Percentiles rank a stretch among this genome's conserved stretches.
Conservation (phyloP, 2,797 vertebrate genomes). For the Sebastes ruberrimus region DNA sequence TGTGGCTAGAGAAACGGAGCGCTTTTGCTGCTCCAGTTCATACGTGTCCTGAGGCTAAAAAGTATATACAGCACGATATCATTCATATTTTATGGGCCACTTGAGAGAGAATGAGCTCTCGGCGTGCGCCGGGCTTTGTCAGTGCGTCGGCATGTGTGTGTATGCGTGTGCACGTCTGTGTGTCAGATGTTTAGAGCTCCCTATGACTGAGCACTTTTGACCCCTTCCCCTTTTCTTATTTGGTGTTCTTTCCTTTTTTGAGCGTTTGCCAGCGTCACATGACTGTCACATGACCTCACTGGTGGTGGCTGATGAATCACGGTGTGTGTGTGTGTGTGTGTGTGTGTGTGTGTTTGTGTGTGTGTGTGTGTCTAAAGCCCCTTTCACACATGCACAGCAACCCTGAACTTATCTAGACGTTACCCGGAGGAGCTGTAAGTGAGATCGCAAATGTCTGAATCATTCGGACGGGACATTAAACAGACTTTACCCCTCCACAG, state of each 20-base stretch:
- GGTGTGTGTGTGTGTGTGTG: neutral
- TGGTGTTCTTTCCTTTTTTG: constrained; percentile 23
- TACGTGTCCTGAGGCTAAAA: constrained; percentile 68
- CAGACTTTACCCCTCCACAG: neutral
- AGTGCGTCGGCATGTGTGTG: neutral
- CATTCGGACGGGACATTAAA: neutral
- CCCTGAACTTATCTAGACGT: neutral
- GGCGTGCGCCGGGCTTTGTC: constrained; percentile 12
- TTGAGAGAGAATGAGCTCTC: constrained; percentile 59
- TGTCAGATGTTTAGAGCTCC: constrained; percentile 31
- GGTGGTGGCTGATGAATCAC: constrained; percentile 59
- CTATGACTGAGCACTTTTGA: constrained; percentile 16
- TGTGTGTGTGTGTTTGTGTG: neutral
- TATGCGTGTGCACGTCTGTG: neutral
- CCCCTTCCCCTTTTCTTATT: constrained; percentile 10
- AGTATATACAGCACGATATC: constrained; percentile 60
- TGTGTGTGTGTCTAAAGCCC: neutral
- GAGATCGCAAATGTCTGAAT: neutral
- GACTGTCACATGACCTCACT: constrained; percentile 61
- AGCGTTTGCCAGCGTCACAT: constrained; percentile 42
- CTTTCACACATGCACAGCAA: neutral
- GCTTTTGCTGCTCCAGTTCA: constrained; percentile 74
- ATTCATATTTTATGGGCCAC: constrained; percentile 79
- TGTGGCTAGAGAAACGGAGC: constrained; percentile 38
- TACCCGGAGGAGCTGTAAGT: neutral